A percentile compares a stretch with the other conserved stretches of the same genome.
phyloP scores from a whole-genome alignment of 2,888 invertebrate genomes.

The Limnephilus lunatus region DNA sequence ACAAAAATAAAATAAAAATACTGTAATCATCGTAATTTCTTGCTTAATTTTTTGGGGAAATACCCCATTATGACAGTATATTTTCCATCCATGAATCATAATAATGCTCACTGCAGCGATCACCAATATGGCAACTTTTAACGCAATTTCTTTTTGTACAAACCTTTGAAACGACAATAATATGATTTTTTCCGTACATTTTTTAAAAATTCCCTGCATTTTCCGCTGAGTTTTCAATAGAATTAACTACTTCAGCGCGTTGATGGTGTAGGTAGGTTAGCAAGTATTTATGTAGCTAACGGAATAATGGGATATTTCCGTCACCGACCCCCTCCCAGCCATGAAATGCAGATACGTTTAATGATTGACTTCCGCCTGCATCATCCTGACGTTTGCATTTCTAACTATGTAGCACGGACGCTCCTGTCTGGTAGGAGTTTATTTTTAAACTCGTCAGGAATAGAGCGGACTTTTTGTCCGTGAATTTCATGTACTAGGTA shows the following conservation, averaged over 20 bases:
- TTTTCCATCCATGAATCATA: no score
- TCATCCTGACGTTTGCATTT: conserved; percentile 53
- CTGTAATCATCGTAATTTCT: no score
- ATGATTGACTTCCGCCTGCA: conserved; percentile 62
- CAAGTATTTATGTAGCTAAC: neutral
- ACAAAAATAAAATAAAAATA: no score
- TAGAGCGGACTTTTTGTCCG: neutral
- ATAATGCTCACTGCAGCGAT: no score
- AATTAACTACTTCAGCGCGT: neutral
- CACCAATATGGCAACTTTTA: no score
- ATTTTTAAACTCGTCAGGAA: conserved; percentile 13
- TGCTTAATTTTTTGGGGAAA: no score
- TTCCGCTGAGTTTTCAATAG: neutral
- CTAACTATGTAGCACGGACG: conserved; percentile 57
- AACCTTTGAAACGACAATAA: no score
- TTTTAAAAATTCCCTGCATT: neutral
- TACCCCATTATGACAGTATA: no score
- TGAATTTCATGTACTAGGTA: neutral
- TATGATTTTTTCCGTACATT: neutral
- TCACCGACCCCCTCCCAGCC: conserved; percentile 32
- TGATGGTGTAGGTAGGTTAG: neutral
- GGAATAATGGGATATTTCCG: conserved; percentile 54
- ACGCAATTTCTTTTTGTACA: no score
- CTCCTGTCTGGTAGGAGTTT: neutral
- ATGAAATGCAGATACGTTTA: conserved; percentile 59